These are phyloP conservation scores for Crocodylus rhombifer DNA, from an alignment of 2,797 vertebrate species.

Conservation along the genomic window DNA sequence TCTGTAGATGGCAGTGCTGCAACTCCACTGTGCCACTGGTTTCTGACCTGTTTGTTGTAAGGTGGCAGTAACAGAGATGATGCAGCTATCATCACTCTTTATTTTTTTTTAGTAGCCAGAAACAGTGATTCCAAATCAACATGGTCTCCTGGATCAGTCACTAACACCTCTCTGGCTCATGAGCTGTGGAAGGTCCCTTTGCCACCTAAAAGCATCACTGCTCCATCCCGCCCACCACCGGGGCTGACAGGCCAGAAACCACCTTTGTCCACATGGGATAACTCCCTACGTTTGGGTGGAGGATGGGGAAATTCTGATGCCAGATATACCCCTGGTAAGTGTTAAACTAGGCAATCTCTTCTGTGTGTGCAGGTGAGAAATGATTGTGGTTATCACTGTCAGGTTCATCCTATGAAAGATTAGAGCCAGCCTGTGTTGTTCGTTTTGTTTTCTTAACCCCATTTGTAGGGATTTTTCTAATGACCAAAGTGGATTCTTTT, in stretches of 20 bases:
- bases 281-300: conserved; percentile 88
- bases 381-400: neutral
- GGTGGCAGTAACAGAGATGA: neutral
- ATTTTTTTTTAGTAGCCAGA: conserved; percentile 86
- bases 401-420: neutral
- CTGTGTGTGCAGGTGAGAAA: fast-evolving
- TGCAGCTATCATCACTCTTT: neutral
- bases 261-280: conserved; percentile 92
- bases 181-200: conserved; percentile 99
- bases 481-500: neutral
- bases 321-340: conserved; percentile 96
- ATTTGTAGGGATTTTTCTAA: neutral
- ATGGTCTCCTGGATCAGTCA: conserved; percentile 95
- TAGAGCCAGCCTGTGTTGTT: fast-evolving
- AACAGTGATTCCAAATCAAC: conserved; percentile 95
- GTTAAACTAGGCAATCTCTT: neutral
- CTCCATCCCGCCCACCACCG: conserved; percentile 96
- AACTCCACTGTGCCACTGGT: neutral
- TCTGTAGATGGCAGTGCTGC: neutral
- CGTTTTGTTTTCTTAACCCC: fast-evolving
- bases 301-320: conserved; percentile 92
- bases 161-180: conserved; percentile 98
- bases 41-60: neutral
- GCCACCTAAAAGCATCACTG: conserved; percentile 94
- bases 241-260: conserved; percentile 97